These are phyloP conservation scores for Octodonta nipae DNA, from an alignment of 2,888 invertebrate species.

Conservation along the genomic window DNA sequence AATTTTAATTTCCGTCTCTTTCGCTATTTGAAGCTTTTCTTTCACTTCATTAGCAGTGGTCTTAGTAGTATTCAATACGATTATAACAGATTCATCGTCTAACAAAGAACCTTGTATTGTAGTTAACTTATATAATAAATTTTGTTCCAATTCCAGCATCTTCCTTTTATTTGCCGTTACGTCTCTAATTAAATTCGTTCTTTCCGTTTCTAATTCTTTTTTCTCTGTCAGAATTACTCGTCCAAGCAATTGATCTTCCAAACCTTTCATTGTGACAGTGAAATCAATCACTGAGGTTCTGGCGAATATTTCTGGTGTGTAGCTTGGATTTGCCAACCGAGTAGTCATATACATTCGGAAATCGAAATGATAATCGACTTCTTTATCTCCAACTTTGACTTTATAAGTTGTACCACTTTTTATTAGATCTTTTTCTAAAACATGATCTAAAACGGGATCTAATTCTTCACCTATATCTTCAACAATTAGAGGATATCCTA, in stretches of 20 bases:
- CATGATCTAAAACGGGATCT: conserved; percentile 74
- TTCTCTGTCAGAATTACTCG: conserved; percentile 74
- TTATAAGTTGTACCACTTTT: conserved; percentile 69
- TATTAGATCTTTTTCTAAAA: conserved; percentile 74
- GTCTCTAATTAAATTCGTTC: conserved; percentile 64
- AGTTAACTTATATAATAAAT: conserved; percentile 70
- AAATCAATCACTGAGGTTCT: conserved; percentile 79
- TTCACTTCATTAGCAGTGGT: conserved; percentile 69
- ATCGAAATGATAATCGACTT: conserved; percentile 57
- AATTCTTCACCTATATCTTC: conserved; percentile 77
- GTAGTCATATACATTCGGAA: conserved; percentile 77
- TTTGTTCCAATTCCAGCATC: conserved; percentile 74
- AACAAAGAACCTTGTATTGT: conserved; percentile 75
- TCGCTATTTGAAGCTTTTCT: conserved; percentile 63
- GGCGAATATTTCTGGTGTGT: conserved; percentile 77
- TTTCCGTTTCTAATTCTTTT: conserved; percentile 68
- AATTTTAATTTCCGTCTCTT: conserved; percentile 71
- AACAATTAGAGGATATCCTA: conserved; percentile 68
- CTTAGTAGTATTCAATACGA: conserved; percentile 68
- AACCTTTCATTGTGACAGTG: conserved; percentile 77
- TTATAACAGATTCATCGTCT: conserved; percentile 73
- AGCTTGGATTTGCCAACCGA: conserved; percentile 74
- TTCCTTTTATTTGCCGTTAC: conserved; percentile 71
- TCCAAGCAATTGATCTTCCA: conserved; percentile 78
- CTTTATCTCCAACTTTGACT: conserved; percentile 77